Evolutionary conservation across 2,113 vertebrate genomes (phyloP), one percentile per base, ranked within the genome.

Genomic region (Leiothrix lutea): DNA sequence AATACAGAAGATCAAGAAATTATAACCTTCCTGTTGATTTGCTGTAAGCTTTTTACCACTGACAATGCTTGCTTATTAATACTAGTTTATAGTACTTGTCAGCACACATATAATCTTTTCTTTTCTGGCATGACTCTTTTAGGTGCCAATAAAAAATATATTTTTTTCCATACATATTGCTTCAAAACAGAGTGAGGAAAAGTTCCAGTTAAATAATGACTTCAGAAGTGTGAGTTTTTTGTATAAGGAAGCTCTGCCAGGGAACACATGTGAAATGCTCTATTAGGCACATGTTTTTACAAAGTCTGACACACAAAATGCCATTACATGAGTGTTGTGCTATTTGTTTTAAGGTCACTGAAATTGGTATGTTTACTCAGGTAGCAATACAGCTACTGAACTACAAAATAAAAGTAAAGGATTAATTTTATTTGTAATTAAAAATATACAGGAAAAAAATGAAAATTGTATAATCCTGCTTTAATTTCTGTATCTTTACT

Each of bases 291-390:
- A 8, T 25, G 5, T 0, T 19, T 88, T 88, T 74, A 58, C 12
- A 7, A 61, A 38, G 9, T 35, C 6, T 85, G 16, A 13, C 9
- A 8, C 12, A 50, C 7, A 48, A 47, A 65, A 51, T 35, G 2
- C 2, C 2, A 23, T 53, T 62, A 42, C 1, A 8, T 56, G 53
- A n/a, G 4, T 58, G 2, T 3, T 60, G 11, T n/a, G 22, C 4
- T 64, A 56, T 47, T 71, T 94, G 4, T 47, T 64, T 44, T 53
- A 75, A 47, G 6, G 21, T 54, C 17, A 36, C 40, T 60, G 13
- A 67, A 58, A 64, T 6, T 7, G 2, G 0, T 66, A 31, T 0
- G 0, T 29, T 78, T 58, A 50, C 7, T 58, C 21, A 80, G 38
- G 6, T 35, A 66, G 7, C 26, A 62, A 91, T 29, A 48, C 21